Percentiles rank a stretch among this genome's conserved stretches.
phyloP scores from a whole-genome alignment of 2,888 invertebrate genomes.

The Elmis aenea region DNA sequence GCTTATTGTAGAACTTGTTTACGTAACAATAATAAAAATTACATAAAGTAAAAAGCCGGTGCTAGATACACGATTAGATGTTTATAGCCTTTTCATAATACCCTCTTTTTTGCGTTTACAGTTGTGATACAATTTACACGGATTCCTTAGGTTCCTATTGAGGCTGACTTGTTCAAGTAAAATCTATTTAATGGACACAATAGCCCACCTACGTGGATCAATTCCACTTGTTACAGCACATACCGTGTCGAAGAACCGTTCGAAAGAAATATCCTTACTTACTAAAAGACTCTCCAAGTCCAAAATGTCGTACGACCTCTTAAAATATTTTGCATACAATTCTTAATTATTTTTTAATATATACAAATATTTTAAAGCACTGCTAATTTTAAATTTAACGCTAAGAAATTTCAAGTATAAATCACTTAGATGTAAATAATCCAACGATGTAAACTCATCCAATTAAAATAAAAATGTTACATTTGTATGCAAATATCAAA shows the following conservation, averaged over 20 bases:
- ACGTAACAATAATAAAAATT: too few species aligned
- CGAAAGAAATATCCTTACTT: too few species aligned
- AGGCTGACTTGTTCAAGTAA: conserved; percentile 16
- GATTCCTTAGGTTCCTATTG: conserved; percentile 14
- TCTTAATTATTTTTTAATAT: conserved; percentile 1
- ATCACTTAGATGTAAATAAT: too few species aligned
- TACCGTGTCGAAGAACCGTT: conserved; percentile 15
- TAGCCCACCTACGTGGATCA: conserved; percentile 23
- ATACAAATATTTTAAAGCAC: too few species aligned
- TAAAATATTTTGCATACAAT: too few species aligned
- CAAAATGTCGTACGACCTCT: background rate
- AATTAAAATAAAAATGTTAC: background rate
- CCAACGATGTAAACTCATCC: too few species aligned
- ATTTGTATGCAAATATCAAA: background rate
- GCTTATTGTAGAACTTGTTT: too few species aligned
- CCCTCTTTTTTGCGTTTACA: conserved; percentile 19
- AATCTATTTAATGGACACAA: conserved; percentile 22
- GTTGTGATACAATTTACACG: conserved; percentile 18
- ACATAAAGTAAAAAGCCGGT: too few species aligned
- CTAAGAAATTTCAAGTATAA: too few species aligned
- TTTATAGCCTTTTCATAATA: conserved; percentile 6
- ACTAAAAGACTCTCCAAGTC: conserved; percentile 3
- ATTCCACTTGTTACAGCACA: conserved; percentile 14
- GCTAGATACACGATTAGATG: conserved; percentile 14
- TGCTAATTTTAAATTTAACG: too few species aligned